These are phyloP conservation scores for Dendropsophus ebraccatus DNA, from an alignment of 2,113 vertebrate species.

Conservation along the genomic window DNA sequence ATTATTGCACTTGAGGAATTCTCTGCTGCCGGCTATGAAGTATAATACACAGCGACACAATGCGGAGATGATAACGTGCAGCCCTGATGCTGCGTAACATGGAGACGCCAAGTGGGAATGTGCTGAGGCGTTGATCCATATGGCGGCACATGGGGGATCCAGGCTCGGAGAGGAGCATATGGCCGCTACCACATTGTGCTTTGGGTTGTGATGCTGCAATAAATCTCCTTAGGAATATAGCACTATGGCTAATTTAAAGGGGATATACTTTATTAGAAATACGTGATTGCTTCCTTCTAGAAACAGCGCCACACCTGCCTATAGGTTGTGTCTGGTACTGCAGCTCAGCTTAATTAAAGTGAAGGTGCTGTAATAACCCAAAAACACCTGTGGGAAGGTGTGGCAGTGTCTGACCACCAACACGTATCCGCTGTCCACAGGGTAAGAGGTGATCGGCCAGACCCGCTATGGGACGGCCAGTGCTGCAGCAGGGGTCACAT, in stretches of 20 bases:
- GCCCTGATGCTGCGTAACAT: neutral
- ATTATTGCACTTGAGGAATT: neutral
- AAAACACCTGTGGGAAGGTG: no score
- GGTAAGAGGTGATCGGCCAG: no score
- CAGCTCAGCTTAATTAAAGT: neutral
- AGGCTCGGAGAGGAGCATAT: neutral
- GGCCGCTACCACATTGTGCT: neutral
- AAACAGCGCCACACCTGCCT: neutral
- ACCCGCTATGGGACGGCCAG: no score
- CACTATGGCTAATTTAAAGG: neutral
- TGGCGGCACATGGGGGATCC: neutral
- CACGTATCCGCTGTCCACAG: no score
- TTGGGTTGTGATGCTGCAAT: neutral
- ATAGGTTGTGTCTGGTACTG: neutral
- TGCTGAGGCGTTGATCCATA: conserved; percentile 3
- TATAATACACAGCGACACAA: neutral
- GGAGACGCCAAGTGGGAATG: neutral
- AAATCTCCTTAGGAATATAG: neutral
- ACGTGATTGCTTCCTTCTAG: neutral
- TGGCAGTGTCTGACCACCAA: no score
- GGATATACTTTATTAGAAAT: neutral
- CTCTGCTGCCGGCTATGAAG: no score
- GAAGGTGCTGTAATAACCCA: no score
- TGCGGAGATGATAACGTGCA: neutral
- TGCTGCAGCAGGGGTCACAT: no score